These are phyloP conservation scores for Octopus bimaculoides DNA, from an alignment of 1,140 invertebrate genomes.

Conservation along the genomic window DNA sequence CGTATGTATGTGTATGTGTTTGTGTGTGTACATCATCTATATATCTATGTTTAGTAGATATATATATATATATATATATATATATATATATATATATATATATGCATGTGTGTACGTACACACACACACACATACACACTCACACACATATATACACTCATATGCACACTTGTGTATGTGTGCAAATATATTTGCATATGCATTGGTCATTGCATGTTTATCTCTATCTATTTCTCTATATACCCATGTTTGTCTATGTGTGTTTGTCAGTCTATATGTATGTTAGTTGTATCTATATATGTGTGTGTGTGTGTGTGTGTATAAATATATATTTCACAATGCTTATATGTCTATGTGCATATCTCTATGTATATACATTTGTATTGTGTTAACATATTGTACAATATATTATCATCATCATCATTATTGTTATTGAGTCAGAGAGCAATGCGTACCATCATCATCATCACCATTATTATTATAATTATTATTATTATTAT, in stretches of 20 bases:
- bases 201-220: not conserved
- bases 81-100: not conserved
- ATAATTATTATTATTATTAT: too few relatives aligned
- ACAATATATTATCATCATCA: too few relatives aligned
- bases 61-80: not conserved
- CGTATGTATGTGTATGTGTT: too few relatives aligned
- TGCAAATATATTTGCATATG: not conserved
- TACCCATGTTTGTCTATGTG: not conserved
- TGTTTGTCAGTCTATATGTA: not conserved
- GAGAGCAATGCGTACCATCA: too few relatives aligned
- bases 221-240: not conserved
- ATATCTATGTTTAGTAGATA: too few relatives aligned
- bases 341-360: not conserved
- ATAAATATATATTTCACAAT: not conserved
- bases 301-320: constrained; percentile 2
- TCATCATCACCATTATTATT: too few relatives aligned
- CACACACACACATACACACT: not conserved
- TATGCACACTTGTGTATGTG: not conserved
- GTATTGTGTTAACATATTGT: too few relatives aligned
- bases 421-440: too few relatives aligned
- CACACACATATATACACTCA: not conserved
- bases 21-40: too few relatives aligned
- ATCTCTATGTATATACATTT: constrained; percentile 10
- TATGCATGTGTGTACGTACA: not conserved
- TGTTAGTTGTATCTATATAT: not conserved